Base-by-base conservation (phyloP, 2,888 invertebrate species). In the Lomographa bimaculata region DNA sequence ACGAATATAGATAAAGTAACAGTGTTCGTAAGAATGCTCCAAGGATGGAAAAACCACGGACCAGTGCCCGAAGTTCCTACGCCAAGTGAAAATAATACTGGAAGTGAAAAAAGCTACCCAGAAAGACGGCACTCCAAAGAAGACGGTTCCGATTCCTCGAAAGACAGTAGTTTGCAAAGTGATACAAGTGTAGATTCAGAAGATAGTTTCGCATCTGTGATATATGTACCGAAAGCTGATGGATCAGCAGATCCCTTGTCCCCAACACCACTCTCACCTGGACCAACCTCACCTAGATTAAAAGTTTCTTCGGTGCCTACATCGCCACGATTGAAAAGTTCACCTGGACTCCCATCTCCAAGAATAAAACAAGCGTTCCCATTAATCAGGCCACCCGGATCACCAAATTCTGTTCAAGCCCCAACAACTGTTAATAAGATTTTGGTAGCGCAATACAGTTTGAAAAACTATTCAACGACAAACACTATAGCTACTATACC, bases 131-230 rank as follows among this genome's bases (percentile, higher is more conserved):
- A 94, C 62, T 96, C 96, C 0, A 92, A 93, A 52, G 97, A 97
- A 77, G 96, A 96, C 60, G 96, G 96, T 6, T 97, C 97, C 0
- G 96, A 96, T 70, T 95, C 95, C 3, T 95, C 95, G 1, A 96
- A 96, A 79, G 96, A 96, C 60, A 95, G 96, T 71, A 97, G 97
- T 71, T 90, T 97, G 42, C 97, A 97, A 79, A 97, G 97, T 74
- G 97, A 97, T 70, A 97, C 97, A 1, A 97, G 97, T 80, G 95
- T 97, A 17, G 97, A 97, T 75, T 96, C 96, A 0, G 97, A 97
- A 75, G 97, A 97, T 67, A 97, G 96, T 76, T 96, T 97, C 68
- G 96, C 97, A 40, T 97, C 97, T 49, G 97, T 97, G 25, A 97
- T 97, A 66, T 97, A 94, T 71, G 94, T 97, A 62, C 96, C 97